Base-by-base conservation (phyloP, 2,113 vertebrate genomes). In the Caracal caracal region DNA sequence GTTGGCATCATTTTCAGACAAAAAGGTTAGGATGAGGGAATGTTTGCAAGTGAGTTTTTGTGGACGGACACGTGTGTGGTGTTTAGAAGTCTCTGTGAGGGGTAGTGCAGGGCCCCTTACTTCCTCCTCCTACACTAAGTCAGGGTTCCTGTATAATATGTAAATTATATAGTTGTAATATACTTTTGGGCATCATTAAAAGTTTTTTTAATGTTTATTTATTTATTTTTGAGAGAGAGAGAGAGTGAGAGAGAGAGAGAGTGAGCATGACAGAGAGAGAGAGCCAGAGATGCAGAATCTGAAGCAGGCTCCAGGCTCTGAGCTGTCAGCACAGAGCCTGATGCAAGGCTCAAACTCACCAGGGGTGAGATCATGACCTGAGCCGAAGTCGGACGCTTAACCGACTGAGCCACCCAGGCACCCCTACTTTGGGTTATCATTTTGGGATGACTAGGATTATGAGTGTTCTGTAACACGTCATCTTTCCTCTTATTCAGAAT, bases 1-100 rank as follows among this genome's bases (percentile, higher is more conserved):
- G 0, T 87, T 93, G 88, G 37, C n/a, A 83, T 85, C 19, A 73
- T 80, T 85, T 59, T 86, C 84, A 93, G 61, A 49, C 22, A 40
- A 68, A 56, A 68, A 49, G 33, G 16, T 9, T 12, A 43, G 80
- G 30, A 19, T 3, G 3, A 49, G 11, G 59, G 35, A 47, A 30
- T 1, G 0, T 65, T 73, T 79, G 65, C 13, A 13, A 28, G 90
- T 53, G 43, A 26, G 33, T 16, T 89, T 92, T 28, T 70, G 59
- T 35, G 68, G 35, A 26, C 1, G 0, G n/a, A 43, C 70, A 37
- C 4, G 6, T 10, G 16, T 37, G 13, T 8, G n/a, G 22, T 49
- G 33, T 49, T 66, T 30, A 51, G 84, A 70, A 22, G 47, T 40
- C 43, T 22, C 86, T 88, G 33, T 40, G 76, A 84, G 6, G 68